These are phyloP conservation scores for Columba livia DNA, from an alignment of 2,113 vertebrate genomes.

Conservation along the genomic window DNA sequence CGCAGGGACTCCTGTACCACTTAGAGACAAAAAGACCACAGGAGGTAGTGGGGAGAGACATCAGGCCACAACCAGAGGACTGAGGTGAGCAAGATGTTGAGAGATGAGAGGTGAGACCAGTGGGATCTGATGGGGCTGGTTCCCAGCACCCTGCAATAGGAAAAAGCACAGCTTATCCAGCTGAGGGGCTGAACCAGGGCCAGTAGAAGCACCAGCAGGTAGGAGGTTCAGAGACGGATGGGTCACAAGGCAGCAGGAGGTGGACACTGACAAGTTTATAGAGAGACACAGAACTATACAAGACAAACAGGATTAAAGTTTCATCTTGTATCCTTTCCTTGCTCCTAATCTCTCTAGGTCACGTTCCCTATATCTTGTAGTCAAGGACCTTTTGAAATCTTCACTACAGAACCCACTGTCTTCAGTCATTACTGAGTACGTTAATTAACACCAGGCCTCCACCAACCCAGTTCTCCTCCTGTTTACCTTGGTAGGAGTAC, in stretches of 20 bases:
- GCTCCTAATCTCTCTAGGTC: background rate
- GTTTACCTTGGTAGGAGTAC: background rate
- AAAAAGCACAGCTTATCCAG: background rate
- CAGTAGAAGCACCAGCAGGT: background rate
- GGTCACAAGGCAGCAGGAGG: background rate
- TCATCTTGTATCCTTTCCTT: background rate
- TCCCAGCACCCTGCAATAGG: background rate
- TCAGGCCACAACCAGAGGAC: background rate
- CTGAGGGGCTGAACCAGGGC: background rate
- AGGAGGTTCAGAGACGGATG: background rate
- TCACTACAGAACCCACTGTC: background rate
- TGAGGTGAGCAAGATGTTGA: background rate
- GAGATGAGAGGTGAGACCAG: background rate
- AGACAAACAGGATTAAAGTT: background rate
- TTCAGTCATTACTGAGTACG: background rate
- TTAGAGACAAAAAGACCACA: background rate
- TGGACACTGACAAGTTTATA: background rate
- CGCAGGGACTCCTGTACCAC: background rate
- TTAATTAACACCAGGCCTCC: background rate
- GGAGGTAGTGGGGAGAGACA: background rate
- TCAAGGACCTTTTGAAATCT: background rate
- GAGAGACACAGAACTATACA: background rate
- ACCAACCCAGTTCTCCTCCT: background rate
- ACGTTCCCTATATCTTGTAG: background rate
- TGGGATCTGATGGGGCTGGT: background rate